phyloP scores from a whole-genome alignment of 2,797 vertebrate genomes.

The Lepus oiostolus region DNA sequence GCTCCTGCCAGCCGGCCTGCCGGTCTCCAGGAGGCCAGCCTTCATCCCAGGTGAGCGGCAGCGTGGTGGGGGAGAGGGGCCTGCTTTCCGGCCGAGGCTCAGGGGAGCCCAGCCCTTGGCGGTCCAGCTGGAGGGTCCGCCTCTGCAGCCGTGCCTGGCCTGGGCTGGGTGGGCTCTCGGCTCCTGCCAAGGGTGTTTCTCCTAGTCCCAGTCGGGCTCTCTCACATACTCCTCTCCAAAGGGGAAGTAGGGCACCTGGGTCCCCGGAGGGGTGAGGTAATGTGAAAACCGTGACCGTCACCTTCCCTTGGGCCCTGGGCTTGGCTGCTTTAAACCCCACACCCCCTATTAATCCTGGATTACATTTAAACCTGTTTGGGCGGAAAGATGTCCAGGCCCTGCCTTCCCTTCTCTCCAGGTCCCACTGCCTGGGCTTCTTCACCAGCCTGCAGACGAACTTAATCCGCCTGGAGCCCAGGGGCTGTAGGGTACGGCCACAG shows the following conservation, averaged over 20 bases:
- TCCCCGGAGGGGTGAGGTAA: constrained; percentile 73
- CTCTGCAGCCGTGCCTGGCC: background rate
- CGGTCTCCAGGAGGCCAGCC: background rate
- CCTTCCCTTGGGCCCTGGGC: background rate
- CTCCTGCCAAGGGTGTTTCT: background rate
- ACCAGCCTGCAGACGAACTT: constrained; percentile 39
- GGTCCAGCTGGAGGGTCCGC: constrained; percentile 50
- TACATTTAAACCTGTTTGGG: constrained; percentile 66
- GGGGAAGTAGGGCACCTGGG: constrained; percentile 60
- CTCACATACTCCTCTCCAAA: background rate
- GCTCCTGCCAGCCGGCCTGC: background rate
- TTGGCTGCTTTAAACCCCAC: background rate
- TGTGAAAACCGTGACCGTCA: background rate
- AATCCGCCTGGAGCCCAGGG: constrained; percentile 47
- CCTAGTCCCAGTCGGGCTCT: background rate
- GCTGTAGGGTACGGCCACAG: constrained; percentile 27
- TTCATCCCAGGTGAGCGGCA: background rate
- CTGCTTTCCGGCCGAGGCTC: constrained; percentile 13
- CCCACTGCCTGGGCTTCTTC: background rate
- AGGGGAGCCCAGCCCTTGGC: background rate
- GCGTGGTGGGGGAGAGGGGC: background rate
- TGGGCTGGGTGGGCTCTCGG: background rate
- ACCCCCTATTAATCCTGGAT: constrained; percentile 70
- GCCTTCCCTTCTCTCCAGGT: constrained; percentile 20
- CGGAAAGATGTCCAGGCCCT: constrained; percentile 52